Base-by-base conservation (phyloP, 2,113 vertebrate species). In the Atrichornis clamosus region DNA sequence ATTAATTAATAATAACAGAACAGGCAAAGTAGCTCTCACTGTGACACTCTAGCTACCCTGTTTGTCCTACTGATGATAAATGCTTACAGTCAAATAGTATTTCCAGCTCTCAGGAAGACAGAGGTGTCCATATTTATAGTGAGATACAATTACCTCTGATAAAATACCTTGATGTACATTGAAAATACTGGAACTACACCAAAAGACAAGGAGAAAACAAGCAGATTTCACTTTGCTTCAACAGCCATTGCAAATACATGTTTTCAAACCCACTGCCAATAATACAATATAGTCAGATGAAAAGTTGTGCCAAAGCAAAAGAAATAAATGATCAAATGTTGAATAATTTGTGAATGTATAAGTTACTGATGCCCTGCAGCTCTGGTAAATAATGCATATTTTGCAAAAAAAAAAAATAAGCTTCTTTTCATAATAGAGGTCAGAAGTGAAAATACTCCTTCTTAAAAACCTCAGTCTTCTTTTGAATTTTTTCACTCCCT, bases 271-370 rank as follows among this genome's bases (percentile, higher is more conserved):
- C 17, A 55, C 41, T 81, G n/a, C 27, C 27, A 37, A 50, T 83
- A 70, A 72, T 39, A 78, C 9, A 90, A 30, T 28, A 72, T 5
- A 82, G 21, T 15, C 16, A 76, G 52, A 64, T 63, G 26, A 94
- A 90, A 93, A 63, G 24, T 80, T 85, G 52, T 88, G 53, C 53
- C 39, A 86, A 84, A 74, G 21, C 23, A 90, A 91, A 92, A 90
- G 27, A 94, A 91, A 93, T 27, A 85, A 24, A 94, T 75, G 10
- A 93, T 87, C 58, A 86, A 92, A 89, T 63, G 23, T 28, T 81
- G 44, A 91, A 70, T 76, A 87, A 79, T 95, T 77, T 93, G 49
- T 80, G 56, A 30, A 5, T 59, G 52, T 42, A 10, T 27, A 91
- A 64, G 67, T 74, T 91, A 64, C 59, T 52, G 33, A 62, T 70